Base-by-base conservation (phyloP, 2,797 vertebrate species). In the Sebastes diaconus region DNA sequence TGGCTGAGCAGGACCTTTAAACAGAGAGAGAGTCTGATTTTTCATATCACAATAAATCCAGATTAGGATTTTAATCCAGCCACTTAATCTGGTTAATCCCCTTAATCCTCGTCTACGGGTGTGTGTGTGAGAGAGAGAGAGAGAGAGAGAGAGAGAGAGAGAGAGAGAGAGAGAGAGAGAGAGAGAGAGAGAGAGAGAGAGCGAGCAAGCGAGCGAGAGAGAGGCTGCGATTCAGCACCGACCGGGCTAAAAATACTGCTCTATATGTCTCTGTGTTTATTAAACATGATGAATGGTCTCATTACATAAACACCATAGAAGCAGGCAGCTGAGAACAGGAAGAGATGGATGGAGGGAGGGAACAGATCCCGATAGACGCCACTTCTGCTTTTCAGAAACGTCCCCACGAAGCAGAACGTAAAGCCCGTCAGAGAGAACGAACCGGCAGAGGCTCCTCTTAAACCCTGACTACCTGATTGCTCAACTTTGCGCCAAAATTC, bases 41-140 rank as follows among this genome's bases (percentile, higher is more conserved):
- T 87, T 90, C 66, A 73, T 77, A 80, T 89, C 83, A 75, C 68
- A 79, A 76, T 84, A 87, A 91, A 92, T 90, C 90, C 87, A 90
- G 89, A 92, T 93, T 90, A 92, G 79, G 71, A 75, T 84, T 89
- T 88, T 80, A 92, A 94, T 93, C 92, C 86, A 79, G 91, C 88
- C 59, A 94, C 83, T 92, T 91, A 80, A 86, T 91, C 88, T 85
- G 75, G 68, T 89, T 92, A 55, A 92, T 87, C 83, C 79, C 2
- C 12, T 69, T 89, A 90, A 94, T 91, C 87, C 87, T 50, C 1
- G 30, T 88, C 42, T 81, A 79, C 2, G 34, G 14, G 77, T 63
- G 68, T 82, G 42, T 82, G 42, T 71, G 8, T 68, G 39, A 30
- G 30, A 30, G 77, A 59, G 68, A 80, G 30, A 32, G 30, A 1